phyloP scores from a whole-genome alignment of 2,797 vertebrate species.

The Phalanger gymnotis region DNA sequence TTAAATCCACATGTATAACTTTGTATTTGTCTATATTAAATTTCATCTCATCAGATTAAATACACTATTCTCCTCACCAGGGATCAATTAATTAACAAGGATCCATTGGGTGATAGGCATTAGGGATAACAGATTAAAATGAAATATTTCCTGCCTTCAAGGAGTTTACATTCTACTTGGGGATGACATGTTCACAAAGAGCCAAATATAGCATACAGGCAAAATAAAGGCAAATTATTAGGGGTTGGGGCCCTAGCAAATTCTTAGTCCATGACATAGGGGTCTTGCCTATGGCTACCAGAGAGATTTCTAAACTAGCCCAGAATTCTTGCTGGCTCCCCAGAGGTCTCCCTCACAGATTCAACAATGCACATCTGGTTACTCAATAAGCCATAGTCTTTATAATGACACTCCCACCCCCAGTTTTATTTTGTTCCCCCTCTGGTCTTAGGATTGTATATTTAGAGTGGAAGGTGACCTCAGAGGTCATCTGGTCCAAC shows the following conservation, averaged over 20 bases:
- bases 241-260: background rate
- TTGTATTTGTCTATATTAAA: background rate
- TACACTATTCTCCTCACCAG: background rate
- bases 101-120: background rate
- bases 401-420: background rate
- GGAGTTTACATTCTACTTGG: background rate
- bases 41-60: background rate
- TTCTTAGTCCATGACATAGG: background rate
- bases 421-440: background rate
- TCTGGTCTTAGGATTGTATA: background rate
- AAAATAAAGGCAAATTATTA: background rate
- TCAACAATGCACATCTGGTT: background rate
- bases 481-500: background rate
- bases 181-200: background rate
- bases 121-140: background rate
- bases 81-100: background rate
- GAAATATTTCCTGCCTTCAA: background rate
- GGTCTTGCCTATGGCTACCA: background rate
- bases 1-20: background rate
- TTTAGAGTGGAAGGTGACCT: background rate
- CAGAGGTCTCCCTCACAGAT: background rate
- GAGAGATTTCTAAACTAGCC: background rate
- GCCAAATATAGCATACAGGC: background rate
- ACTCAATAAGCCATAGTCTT: background rate
- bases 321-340: background rate